Evolutionary conservation across 2,888 invertebrate genomes (phyloP).

Genomic region (Pegoplata infirma): DNA sequence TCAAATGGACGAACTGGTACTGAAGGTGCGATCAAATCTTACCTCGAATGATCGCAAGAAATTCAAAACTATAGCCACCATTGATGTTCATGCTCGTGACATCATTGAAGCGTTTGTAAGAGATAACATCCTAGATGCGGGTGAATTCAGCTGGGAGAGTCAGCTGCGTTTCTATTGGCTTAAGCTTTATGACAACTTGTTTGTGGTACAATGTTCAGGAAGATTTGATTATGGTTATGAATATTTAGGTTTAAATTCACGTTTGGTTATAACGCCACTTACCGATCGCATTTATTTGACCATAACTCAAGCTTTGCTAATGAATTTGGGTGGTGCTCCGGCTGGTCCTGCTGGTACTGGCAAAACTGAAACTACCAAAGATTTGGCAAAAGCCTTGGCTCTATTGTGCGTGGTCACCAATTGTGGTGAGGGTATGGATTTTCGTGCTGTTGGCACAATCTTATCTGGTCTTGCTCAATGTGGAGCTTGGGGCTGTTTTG

Average conservation of each 20-base stretch:
- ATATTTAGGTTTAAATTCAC: slow-evolving; percentile 95
- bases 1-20: slow-evolving; percentile 90
- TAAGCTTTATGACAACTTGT: slow-evolving; percentile 87
- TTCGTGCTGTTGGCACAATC: slow-evolving; percentile 88
- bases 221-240: slow-evolving; percentile 95
- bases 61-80: slow-evolving; percentile 92
- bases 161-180: slow-evolving; percentile 96
- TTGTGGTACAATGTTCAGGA: slow-evolving; percentile 90
- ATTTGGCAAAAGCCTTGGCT: slow-evolving; percentile 93
- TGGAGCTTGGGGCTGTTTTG: slow-evolving; percentile 97
- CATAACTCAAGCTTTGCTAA: slow-evolving; percentile 93
- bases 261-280: slow-evolving; percentile 93
- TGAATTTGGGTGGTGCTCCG: slow-evolving; percentile 95
- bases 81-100: slow-evolving; percentile 95
- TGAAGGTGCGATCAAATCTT: slow-evolving; percentile 84
- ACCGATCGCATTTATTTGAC: slow-evolving; percentile 96
- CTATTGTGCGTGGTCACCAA: slow-evolving; percentile 91
- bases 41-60: slow-evolving; percentile 90
- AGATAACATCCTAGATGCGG: slow-evolving; percentile 88
- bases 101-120: slow-evolving; percentile 90
- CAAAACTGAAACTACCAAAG: slow-evolving; percentile 95
- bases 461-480: slow-evolving; percentile 80
- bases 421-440: slow-evolving; percentile 97
- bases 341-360: slow-evolving; percentile 82
- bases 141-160: slow-evolving; percentile 96